Conservation (phyloP, 2,797 vertebrate species). For the Adelosebastes latens region DNA sequence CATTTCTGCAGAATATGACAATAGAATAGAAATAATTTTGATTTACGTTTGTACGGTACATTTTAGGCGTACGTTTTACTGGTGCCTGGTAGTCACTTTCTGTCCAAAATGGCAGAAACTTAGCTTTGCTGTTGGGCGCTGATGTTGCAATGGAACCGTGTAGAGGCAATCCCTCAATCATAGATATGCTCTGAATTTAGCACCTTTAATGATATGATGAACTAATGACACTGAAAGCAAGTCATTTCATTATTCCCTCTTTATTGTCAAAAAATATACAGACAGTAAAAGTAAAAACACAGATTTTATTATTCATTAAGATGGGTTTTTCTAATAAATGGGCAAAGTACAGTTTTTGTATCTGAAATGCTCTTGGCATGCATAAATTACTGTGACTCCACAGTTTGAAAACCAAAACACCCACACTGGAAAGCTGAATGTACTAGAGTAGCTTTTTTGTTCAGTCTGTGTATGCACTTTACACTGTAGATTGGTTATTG, state of each 20-base stretch:
- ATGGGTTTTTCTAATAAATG: not conserved
- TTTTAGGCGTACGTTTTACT: too few species aligned
- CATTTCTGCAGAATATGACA: too few species aligned
- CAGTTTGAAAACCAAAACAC: slow-evolving; percentile 46
- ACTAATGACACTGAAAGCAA: not conserved
- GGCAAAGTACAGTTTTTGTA: slow-evolving; percentile 33
- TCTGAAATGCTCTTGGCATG: slow-evolving; percentile 39
- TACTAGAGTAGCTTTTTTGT: slow-evolving; percentile 8
- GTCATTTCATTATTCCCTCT: slow-evolving; percentile 15
- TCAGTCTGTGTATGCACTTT: not conserved
- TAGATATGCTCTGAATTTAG: too few species aligned
- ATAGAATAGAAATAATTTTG: too few species aligned
- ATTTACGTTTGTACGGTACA: too few species aligned
- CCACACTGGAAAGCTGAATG: slow-evolving; percentile 44
- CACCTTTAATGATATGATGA: not conserved
- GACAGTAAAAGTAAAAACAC: slow-evolving; percentile 36
- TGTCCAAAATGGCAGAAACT: too few species aligned
- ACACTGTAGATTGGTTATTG: not conserved
- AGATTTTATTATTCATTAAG: slow-evolving; percentile 15
- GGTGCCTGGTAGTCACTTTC: too few species aligned
- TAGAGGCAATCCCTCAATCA: too few species aligned
- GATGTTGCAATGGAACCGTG: too few species aligned
- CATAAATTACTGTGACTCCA: slow-evolving; percentile 40
- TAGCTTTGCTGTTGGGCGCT: too few species aligned
- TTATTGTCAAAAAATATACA: slow-evolving; percentile 62